Percentiles rank a stretch among this genome's conserved stretches.
phyloP scores from a whole-genome alignment of 2,113 vertebrate genomes.

The Macrotus californicus region DNA sequence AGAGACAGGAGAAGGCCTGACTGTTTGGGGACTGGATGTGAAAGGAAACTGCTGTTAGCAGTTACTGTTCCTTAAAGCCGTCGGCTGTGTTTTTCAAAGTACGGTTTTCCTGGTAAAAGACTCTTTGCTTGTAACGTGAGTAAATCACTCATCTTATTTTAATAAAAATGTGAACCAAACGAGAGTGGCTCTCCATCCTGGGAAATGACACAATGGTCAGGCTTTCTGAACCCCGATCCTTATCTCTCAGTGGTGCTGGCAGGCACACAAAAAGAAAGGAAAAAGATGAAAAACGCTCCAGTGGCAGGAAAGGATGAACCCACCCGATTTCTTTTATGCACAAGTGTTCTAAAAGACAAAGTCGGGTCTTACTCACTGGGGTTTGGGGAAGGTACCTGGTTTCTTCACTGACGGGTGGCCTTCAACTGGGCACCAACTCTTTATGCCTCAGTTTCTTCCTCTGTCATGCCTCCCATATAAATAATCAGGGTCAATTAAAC shows the following conservation, averaged over 20 bases:
- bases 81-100: slow-evolving; percentile 49
- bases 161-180: slow-evolving; percentile 55
- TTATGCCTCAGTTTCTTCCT: neutral
- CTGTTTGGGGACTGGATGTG: slow-evolving; percentile 12
- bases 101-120: slow-evolving; percentile 53
- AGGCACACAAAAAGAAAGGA: slow-evolving; percentile 33
- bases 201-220: slow-evolving; percentile 10
- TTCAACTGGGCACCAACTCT: neutral
- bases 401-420: neutral
- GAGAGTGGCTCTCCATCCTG: neutral
- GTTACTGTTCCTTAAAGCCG: slow-evolving; percentile 26
- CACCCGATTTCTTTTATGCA: neutral
- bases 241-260: slow-evolving; percentile 33
- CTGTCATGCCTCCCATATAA: neutral
- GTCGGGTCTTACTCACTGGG: neutral
- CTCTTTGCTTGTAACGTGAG: slow-evolving; percentile 38
- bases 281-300: slow-evolving; percentile 42
- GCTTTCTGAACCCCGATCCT: slow-evolving; percentile 32
- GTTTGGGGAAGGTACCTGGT: neutral
- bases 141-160: slow-evolving; percentile 64
- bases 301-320: neutral
- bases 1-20: slow-evolving; percentile 8
- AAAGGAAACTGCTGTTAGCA: slow-evolving; percentile 50
- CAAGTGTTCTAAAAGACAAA: neutral
- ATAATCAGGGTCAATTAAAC: neutral